phyloP scores from a whole-genome alignment of 1,140 invertebrate genomes.

The Eupristina koningsbergeri region DNA sequence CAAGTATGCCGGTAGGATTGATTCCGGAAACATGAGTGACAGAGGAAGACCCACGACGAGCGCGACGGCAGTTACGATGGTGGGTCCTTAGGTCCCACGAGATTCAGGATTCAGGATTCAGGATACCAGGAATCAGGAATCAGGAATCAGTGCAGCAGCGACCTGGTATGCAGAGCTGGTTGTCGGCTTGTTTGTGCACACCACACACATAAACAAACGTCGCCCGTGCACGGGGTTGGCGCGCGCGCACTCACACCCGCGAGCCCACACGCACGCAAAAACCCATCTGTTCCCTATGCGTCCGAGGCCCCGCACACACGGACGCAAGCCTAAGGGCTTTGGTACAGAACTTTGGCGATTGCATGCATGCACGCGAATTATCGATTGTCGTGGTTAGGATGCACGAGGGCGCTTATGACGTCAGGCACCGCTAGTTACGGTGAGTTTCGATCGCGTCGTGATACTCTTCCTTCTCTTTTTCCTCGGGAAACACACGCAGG shows the following conservation, averaged over 20 bases:
- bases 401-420: constrained; percentile 58
- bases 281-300: no score
- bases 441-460: constrained; percentile 37
- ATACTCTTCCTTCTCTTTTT: background rate
- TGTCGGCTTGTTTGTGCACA: background rate
- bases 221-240: no score
- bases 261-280: background rate
- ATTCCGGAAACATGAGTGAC: constrained; percentile 31
- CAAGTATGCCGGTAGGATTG: constrained; percentile 42
- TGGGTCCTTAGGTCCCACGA: background rate
- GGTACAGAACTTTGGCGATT: no score
- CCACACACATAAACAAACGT: no score
- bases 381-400: constrained; percentile 65
- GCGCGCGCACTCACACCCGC: background rate
- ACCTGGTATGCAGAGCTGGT: background rate
- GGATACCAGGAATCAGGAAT: background rate
- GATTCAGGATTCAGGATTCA: background rate
- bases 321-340: no score
- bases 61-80: constrained; percentile 41
- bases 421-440: constrained; percentile 54
- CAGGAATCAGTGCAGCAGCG: background rate
- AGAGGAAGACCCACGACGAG: background rate
- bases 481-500: background rate
- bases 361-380: constrained; percentile 67
- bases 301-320: no score